Evolutionary conservation across 2,888 invertebrate genomes (phyloP), one percentile per base, ranked within the genome.

Genomic region (Chrysolina oricalcia): DNA sequence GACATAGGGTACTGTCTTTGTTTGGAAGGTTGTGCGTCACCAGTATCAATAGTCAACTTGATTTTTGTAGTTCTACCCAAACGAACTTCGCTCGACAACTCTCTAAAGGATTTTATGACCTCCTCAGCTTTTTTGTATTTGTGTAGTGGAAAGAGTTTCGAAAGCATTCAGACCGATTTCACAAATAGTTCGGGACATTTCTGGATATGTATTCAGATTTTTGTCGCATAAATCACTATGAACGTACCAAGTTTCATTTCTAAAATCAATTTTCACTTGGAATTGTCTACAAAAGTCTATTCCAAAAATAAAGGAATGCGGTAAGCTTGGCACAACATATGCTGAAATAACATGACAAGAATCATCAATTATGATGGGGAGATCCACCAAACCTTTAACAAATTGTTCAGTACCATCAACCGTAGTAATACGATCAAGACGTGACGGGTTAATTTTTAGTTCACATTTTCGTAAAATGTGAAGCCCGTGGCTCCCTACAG

Each of bases 261-360:
- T 19, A 23, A 70, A 70, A 65, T 70, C 65, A 19, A 63, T 23
- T 17, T 62, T 63, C 8, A 74, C 15, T 8, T 46, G 17, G 15
- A 74, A 70, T 23, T 21, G 21, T 19, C 17, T 8, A 17, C 74
- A 65, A 74, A 35, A 74, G 65, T 74, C 74, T n/a, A 21, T 69
- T 3, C 73, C 73, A 10, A 73, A 66, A 5, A 73, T 46, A n/a
- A 73, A 62, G 19, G 35, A 35, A 15, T 62, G 41, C 15, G 46
- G 21, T 10, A 46, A 59, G 6, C 27, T 62, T 2, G 62, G 70
- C 17, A 70, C 70, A 17, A 59, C 19, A 1, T 46, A 23, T 46
- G 40, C 23, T 6, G 13, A 43, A 4, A 70, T 13, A 23, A 59
- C 11, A 23, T 21, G 41, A 46, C 70, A 70, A 35, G 35, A 6